Evolutionary conservation across 30 jellyfish, hydroid and myxozoan species (phyloP).

Genomic region (Chrysaora quinquecirrha): DNA sequence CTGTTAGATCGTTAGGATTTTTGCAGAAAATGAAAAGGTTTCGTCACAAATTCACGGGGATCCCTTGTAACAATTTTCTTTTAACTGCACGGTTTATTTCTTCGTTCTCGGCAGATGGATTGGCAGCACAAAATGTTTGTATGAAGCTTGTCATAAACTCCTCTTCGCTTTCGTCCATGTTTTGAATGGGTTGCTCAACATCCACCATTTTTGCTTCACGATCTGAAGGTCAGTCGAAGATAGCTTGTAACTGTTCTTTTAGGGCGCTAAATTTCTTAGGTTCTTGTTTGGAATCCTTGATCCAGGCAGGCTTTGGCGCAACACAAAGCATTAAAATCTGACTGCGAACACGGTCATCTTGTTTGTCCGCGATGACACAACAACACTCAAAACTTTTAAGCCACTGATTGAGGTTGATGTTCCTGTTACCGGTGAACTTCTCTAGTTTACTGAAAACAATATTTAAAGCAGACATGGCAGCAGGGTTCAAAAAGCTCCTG

Average conservation of each 20-base stretch:
- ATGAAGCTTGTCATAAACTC: too few relatives aligned
- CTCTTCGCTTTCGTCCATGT: too few relatives aligned
- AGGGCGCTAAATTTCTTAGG: conserved; percentile 38
- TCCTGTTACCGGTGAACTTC: conserved; percentile 24
- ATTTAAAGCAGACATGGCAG: conserved; percentile 1
- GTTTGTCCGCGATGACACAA: conserved; percentile 1
- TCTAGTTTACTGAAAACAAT: background rate
- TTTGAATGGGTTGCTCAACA: conserved; percentile 10
- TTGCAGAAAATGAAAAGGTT: background rate
- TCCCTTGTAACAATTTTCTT: too few relatives aligned
- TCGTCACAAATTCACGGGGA: background rate
- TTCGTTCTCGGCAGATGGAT: background rate
- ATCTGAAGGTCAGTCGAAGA: conserved; percentile 27
- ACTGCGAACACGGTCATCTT: conserved; percentile 19
- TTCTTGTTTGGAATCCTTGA: background rate
- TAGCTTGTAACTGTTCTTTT: conserved; percentile 16
- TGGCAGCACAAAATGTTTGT: conserved; percentile 7
- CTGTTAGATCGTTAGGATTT: background rate
- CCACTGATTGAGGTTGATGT: conserved; percentile 17
- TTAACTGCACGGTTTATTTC: background rate
- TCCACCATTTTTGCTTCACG: conserved; percentile 35
- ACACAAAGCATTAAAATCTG: conserved; percentile 32
- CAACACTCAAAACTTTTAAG: conserved; percentile 11
- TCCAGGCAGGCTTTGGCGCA: conserved; percentile 24
- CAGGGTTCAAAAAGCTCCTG: background rate